Evolutionary conservation across 1,140 invertebrate genomes (phyloP).

Genomic region (Phymorhynchus buccinoides): DNA sequence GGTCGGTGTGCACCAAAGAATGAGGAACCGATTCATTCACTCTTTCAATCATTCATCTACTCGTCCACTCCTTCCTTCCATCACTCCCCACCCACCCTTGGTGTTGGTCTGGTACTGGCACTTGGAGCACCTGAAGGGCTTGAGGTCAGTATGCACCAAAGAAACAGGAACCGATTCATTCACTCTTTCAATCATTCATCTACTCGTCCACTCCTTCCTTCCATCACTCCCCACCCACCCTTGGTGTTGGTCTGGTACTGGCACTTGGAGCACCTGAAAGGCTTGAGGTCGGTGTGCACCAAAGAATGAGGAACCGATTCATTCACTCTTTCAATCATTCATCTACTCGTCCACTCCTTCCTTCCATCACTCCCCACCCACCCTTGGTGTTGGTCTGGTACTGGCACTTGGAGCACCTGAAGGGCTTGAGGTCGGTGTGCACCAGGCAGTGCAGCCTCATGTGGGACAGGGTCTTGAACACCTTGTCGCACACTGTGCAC

Average conservation of each 20-base stretch:
- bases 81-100: no score
- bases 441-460: slow-evolving; percentile 72
- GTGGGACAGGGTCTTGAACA: slow-evolving; percentile 72
- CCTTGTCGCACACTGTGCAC: slow-evolving; percentile 72
- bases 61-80: no score
- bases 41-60: no score
- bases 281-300: slow-evolving; percentile 72
- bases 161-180: no score
- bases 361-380: no score
- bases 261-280: slow-evolving; percentile 73
- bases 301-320: slow-evolving; percentile 72
- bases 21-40: no score
- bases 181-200: no score
- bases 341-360: no score
- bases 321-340: no score
- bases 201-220: no score
- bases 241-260: slow-evolving; percentile 70
- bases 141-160: slow-evolving; percentile 71
- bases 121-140: slow-evolving; percentile 72
- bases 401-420: slow-evolving; percentile 71
- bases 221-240: no score
- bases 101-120: slow-evolving; percentile 70
- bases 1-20: slow-evolving; percentile 73
- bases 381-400: slow-evolving; percentile 72
- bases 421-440: slow-evolving; percentile 72